Percentiles rank a stretch among this genome's conserved stretches.
Conservation (phyloP, 2,113 vertebrate species). For the Osmerus mordax region DNA sequence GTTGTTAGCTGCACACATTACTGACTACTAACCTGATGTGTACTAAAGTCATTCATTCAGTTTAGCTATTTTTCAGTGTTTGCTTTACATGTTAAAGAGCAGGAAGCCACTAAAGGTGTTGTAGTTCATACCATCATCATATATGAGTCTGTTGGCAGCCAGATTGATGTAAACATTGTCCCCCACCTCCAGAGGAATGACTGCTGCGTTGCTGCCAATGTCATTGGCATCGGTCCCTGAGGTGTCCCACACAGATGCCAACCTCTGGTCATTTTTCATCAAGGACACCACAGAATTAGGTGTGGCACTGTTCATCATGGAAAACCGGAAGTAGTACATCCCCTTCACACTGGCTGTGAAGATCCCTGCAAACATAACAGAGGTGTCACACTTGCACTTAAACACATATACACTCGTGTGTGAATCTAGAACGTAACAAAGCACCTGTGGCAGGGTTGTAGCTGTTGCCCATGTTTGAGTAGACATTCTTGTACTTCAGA, state of each 20-base stretch:
- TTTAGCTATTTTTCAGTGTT: background rate
- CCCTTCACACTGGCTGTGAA: constrained; percentile 38
- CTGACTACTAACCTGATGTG: background rate
- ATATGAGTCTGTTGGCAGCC: constrained; percentile 11
- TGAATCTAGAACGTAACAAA: background rate
- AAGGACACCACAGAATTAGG: constrained; percentile 51
- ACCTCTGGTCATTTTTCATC: constrained; percentile 38
- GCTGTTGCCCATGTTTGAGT: constrained; percentile 48
- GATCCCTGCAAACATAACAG: constrained; percentile 16
- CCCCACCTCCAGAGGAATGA: constrained; percentile 49
- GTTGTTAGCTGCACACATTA: too few species aligned
- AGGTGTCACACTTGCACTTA: background rate
- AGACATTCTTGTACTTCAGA: constrained; percentile 48
- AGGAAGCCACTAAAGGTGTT: constrained; percentile 59
- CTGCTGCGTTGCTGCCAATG: constrained; percentile 53
- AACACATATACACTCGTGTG: background rate
- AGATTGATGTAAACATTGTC: constrained; percentile 51
- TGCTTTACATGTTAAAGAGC: constrained; percentile 40
- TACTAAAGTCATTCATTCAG: background rate
- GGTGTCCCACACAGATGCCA: constrained; percentile 48
- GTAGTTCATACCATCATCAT: constrained; percentile 41
- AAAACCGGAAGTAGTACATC: constrained; percentile 56
- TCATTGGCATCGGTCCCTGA: background rate
- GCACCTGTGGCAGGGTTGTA: constrained; percentile 57
- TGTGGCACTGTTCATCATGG: constrained; percentile 36